Percentiles rank a stretch among this genome's conserved stretches.
These are phyloP conservation scores for Nannoperca australis DNA, from an alignment of 2,797 vertebrate species.

Conservation along the genomic window DNA sequence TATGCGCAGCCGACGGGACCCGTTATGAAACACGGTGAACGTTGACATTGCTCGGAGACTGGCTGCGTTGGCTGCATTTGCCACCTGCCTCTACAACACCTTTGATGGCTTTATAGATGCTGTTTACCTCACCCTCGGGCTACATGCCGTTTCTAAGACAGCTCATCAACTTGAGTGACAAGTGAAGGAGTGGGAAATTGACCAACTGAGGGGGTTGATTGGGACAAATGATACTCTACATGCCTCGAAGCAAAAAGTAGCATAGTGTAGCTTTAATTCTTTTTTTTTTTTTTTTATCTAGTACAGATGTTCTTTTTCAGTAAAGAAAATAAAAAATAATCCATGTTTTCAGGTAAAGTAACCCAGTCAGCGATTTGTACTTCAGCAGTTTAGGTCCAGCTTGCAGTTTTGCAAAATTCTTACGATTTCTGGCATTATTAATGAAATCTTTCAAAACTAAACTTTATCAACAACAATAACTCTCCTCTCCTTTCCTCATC, in stretches of 20 bases:
- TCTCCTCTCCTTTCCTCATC: too few relatives aligned
- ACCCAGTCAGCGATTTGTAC: too few relatives aligned
- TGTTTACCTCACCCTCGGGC: conserved; percentile 41
- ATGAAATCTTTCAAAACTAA: too few relatives aligned
- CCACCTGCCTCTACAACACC: conserved; percentile 42
- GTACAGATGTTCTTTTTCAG: background rate
- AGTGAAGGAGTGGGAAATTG: conserved; percentile 48
- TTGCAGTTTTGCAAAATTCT: too few relatives aligned
- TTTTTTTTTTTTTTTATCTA: conserved; percentile 15
- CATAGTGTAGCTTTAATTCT: background rate
- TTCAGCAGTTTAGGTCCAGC: too few relatives aligned
- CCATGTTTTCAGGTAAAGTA: too few relatives aligned
- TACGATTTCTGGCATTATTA: too few relatives aligned
- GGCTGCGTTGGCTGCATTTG: conserved; percentile 32
- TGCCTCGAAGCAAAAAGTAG: conserved; percentile 10
- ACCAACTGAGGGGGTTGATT: conserved; percentile 32
- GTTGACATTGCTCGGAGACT: conserved; percentile 13
- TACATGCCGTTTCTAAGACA: conserved; percentile 39
- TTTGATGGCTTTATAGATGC: conserved; percentile 46
- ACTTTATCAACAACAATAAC: too few relatives aligned
- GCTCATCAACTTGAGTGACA: conserved; percentile 58
- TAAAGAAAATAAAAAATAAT: too few relatives aligned
- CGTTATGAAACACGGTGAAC: conserved; percentile 16
- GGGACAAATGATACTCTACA: conserved; percentile 21
- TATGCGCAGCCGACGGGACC: conserved; percentile 5